Percentiles rank a stretch among this genome's conserved stretches.
These are phyloP conservation scores for Galemys pyrenaicus DNA, from an alignment of 2,113 vertebrate genomes.

Conservation along the genomic window DNA sequence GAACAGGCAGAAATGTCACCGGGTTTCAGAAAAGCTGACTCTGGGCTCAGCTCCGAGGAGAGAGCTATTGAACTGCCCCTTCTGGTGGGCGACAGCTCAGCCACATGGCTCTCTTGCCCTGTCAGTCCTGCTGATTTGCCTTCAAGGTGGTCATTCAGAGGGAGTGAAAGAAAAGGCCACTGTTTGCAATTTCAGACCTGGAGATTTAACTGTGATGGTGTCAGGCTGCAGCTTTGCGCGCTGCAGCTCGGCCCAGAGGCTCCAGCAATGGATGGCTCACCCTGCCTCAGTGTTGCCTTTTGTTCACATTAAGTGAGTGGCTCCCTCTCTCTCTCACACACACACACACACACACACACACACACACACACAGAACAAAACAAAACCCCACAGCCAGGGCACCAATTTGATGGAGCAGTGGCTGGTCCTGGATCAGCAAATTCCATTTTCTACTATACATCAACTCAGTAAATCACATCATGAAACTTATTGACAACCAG, in stretches of 20 bases:
- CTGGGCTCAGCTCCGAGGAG: constrained; percentile 32
- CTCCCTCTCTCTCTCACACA: too few species aligned
- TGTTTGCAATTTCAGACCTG: constrained; percentile 20
- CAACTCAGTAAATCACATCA: background rate
- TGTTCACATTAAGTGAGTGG: constrained; percentile 47
- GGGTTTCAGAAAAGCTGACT: constrained; percentile 7
- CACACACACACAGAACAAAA: background rate
- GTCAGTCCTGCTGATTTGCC: constrained; percentile 46
- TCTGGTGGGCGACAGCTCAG: background rate
- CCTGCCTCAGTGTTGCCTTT: constrained; percentile 34
- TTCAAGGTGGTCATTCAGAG: constrained; percentile 56
- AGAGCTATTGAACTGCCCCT: constrained; percentile 42
- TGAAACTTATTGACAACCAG: background rate
- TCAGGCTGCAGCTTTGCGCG: background rate
- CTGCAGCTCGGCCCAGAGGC: background rate
- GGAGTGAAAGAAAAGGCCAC: constrained; percentile 26
- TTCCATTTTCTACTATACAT: constrained; percentile 4
- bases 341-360: too few species aligned
- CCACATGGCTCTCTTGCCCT: background rate
- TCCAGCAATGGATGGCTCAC: background rate
- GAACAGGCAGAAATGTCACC: constrained; percentile 2
- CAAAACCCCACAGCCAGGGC: background rate
- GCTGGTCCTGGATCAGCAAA: background rate
- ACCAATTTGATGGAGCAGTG: background rate
- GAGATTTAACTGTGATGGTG: background rate